Evolutionary conservation across 92 coral and sea anemone genomes (phyloP), one percentile per base, ranked within the genome.

Genomic region (Parazoanthus atlanticus): DNA sequence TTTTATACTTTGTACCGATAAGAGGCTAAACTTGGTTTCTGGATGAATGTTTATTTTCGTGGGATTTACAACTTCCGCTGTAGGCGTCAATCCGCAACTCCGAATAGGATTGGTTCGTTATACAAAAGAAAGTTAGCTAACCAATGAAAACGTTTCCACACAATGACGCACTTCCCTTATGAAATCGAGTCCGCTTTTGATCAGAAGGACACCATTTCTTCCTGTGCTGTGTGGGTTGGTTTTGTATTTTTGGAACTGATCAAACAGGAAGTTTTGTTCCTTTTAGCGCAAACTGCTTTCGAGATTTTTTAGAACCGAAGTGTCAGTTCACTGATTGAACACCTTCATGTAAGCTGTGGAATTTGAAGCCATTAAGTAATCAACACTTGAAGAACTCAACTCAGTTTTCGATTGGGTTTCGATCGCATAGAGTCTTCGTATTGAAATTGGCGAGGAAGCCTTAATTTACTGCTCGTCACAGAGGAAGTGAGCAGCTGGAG

Each of bases 241-340:
- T 41, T 29, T 30, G 28, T 70, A 84, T 84, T 69, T 84, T 67
- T 84, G 77, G 87, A 28, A 61, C 30, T 84, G 87, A 69, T 84
- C 46, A 69, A 84, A 84, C 87, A 84, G 87, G 87, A 84, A 84
- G 87, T 84, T 84, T 84, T 70, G 78, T 52, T 84, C 78, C 33
- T 80, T 54, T 29, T 80, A 80, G 46, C 71, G 5, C 41, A 80
- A 80, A 80, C 58, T 17, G 71, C 84, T 83, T 69, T 83, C 38
- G 65, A 70, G 77, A 70, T 46, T 70, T 38, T 23, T 54, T 12
- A 82, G 17, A 30, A 84, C 65, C 79, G 41, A 30, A 84, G 87
- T 69, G 87, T 46, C 6, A 69, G 38, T 40, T 84, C 87, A 84
- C 78, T 70, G 87, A 69, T 84, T 84, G 78, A 84, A 74, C 64